A percentile compares a stretch with the other conserved stretches of the same genome.
phyloP scores from a whole-genome alignment of 2,888 invertebrate species.

The Spicauda simplicius region DNA sequence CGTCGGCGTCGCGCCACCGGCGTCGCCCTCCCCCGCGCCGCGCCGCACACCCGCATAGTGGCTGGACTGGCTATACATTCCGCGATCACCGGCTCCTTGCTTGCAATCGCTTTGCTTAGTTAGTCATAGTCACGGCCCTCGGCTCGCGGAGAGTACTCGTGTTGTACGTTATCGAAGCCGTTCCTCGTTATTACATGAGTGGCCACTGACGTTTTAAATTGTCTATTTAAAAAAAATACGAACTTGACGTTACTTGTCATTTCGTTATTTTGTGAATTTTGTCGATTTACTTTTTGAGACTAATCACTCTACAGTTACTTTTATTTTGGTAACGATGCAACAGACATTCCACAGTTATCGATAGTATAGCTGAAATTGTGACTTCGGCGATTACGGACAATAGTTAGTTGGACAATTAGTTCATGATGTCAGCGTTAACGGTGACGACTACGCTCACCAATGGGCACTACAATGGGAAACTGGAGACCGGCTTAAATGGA shows the following conservation, averaged over 20 bases:
- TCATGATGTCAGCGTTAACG: constrained; percentile 72
- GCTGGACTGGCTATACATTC: constrained; percentile 55
- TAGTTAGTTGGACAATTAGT: constrained; percentile 41
- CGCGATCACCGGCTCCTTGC: constrained; percentile 55
- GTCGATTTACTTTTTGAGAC: constrained; percentile 3
- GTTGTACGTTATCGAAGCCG: constrained; percentile 37
- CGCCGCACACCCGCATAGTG: constrained; percentile 52
- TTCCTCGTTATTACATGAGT: constrained; percentile 40
- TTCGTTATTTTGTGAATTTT: constrained; percentile 1
- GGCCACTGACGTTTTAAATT: constrained; percentile 16
- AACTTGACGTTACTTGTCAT: constrained; percentile 16
- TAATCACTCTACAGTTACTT: neutral
- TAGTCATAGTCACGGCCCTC: constrained; percentile 54
- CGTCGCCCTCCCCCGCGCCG: constrained; percentile 48
- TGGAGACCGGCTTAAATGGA: constrained; percentile 67
- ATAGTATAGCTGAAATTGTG: constrained; percentile 40
- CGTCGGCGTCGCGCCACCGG: constrained; percentile 80
- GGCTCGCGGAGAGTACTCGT: constrained; percentile 53
- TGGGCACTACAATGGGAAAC: constrained; percentile 67
- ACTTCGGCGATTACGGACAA: constrained; percentile 34
- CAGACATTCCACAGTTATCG: constrained; percentile 40
- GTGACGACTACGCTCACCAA: constrained; percentile 73
- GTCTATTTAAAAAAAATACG: constrained; percentile 9
- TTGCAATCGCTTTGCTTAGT: constrained; percentile 36
- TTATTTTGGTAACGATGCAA: constrained; percentile 42